phyloP scores from a whole-genome alignment of 1,140 invertebrate species.

The Megalonaias nervosa region DNA sequence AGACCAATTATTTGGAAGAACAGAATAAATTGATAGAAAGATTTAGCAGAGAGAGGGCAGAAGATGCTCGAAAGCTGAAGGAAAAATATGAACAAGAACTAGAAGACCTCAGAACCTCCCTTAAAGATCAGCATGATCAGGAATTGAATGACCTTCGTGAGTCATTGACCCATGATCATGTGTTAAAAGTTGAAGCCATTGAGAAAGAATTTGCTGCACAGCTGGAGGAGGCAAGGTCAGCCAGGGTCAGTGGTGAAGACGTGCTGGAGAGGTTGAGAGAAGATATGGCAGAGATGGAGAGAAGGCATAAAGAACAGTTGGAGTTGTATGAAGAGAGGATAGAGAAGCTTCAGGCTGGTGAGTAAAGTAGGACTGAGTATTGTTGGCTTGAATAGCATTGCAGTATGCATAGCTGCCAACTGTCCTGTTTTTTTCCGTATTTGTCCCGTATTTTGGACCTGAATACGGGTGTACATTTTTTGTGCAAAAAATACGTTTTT shows the following conservation, averaged over 20 bases:
- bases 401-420: too few relatives aligned
- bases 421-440: too few relatives aligned
- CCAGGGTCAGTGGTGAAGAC: not conserved
- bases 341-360: constrained; percentile 20
- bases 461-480: too few relatives aligned
- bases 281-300: constrained; percentile 25
- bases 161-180: not conserved
- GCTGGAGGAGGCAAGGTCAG: constrained; percentile 6
- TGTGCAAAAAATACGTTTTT: too few relatives aligned
- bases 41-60: constrained; percentile 44
- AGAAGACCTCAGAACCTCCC: constrained; percentile 31
- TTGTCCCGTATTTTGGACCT: too few relatives aligned
- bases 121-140: constrained; percentile 40
- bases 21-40: constrained; percentile 52
- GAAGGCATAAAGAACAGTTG: constrained; percentile 29
- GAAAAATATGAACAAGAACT: constrained; percentile 52
- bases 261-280: constrained; percentile 9
- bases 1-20: constrained; percentile 35
- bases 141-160: constrained; percentile 1
- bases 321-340: constrained; percentile 12
- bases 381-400: too few relatives aligned
- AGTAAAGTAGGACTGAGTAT: not conserved
- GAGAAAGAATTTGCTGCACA: constrained; percentile 10
- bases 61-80: constrained; percentile 51
- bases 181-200: not conserved